A percentile compares a stretch with the other conserved stretches of the same genome.
Evolutionary conservation across 1,140 invertebrate genomes (phyloP).

Genomic region (Halesus radiatus): DNA sequence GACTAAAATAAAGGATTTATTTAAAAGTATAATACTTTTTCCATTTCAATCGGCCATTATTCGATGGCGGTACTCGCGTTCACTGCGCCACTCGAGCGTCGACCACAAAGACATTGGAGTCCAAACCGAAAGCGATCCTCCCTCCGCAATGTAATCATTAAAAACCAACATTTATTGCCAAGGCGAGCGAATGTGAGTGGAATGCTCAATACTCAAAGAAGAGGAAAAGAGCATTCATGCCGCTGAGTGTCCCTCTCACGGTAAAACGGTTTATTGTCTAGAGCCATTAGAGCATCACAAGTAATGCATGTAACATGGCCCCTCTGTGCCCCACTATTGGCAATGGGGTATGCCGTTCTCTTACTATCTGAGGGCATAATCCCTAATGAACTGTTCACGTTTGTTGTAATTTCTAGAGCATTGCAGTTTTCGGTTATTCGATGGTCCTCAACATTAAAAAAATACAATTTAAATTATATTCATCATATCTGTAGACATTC

Average conservation of each 20-base stretch:
- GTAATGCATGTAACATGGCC: conserved; percentile 27
- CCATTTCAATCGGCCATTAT: conserved; percentile 1
- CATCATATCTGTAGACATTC: no score
- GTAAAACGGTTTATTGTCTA: conserved; percentile 57
- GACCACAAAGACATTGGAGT: conserved; percentile 30
- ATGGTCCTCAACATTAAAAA: background rate
- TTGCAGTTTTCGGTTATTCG: conserved; percentile 3
- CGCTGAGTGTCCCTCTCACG: conserved; percentile 41
- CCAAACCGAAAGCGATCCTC: conserved; percentile 30
- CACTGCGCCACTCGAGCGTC: background rate
- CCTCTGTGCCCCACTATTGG: conserved; percentile 36
- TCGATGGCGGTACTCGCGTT: background rate
- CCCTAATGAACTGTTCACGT: conserved; percentile 36
- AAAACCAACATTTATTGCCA: conserved; percentile 48
- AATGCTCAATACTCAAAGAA: conserved; percentile 15
- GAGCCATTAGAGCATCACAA: conserved; percentile 45
- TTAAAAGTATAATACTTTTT: conserved; percentile 4
- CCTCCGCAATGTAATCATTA: conserved; percentile 43
- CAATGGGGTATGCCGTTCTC: background rate
- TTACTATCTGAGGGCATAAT: conserved; percentile 16
- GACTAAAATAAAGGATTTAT: conserved; percentile 25
- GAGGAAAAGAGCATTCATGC: conserved; percentile 56
- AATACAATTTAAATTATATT: no score
- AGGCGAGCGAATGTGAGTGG: conserved; percentile 46
- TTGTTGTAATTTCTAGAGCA: conserved; percentile 18